Conservation (phyloP, 1,140 invertebrate species). For the Nomia melanderi region DNA sequence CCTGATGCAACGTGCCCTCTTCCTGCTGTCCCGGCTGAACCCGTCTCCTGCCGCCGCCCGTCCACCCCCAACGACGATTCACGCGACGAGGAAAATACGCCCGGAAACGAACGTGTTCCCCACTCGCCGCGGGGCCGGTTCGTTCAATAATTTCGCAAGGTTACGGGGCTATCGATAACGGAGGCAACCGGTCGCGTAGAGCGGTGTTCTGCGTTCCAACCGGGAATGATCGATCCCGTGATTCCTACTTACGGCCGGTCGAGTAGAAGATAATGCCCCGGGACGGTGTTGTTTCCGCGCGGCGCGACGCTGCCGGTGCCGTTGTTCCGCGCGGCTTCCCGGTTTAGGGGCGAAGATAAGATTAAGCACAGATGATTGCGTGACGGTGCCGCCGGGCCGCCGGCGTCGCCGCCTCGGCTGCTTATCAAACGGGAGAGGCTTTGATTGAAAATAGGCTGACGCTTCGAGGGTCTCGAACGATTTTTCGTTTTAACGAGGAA, state of each 20-base stretch:
- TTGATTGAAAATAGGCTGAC: neutral
- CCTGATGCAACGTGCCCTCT: slow-evolving; percentile 31
- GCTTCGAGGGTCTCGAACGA: neutral
- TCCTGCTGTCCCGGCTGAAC: too few relatives aligned
- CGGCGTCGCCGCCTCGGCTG: neutral
- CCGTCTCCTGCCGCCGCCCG: too few relatives aligned
- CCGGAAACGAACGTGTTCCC: too few relatives aligned
- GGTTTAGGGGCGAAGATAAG: slow-evolving; percentile 14
- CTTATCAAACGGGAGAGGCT: neutral
- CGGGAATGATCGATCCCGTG: slow-evolving; percentile 53
- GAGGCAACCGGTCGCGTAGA: slow-evolving; percentile 2
- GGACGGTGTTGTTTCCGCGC: neutral
- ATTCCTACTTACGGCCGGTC: slow-evolving; percentile 14
- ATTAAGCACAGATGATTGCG: slow-evolving; percentile 27
- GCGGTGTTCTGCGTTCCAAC: too few relatives aligned
- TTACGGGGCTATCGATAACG: slow-evolving; percentile 47
- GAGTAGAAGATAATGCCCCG: slow-evolving; percentile 7
- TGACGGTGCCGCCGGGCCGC: neutral
- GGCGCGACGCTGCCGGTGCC: neutral
- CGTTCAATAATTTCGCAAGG: slow-evolving; percentile 64
- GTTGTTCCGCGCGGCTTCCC: neutral
- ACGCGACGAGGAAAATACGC: too few relatives aligned
- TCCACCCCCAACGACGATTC: neutral
- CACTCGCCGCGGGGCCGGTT: neutral
- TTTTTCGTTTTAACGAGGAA: too few relatives aligned